phyloP scores from a whole-genome alignment of 2,888 invertebrate genomes.

The Automeris io region DNA sequence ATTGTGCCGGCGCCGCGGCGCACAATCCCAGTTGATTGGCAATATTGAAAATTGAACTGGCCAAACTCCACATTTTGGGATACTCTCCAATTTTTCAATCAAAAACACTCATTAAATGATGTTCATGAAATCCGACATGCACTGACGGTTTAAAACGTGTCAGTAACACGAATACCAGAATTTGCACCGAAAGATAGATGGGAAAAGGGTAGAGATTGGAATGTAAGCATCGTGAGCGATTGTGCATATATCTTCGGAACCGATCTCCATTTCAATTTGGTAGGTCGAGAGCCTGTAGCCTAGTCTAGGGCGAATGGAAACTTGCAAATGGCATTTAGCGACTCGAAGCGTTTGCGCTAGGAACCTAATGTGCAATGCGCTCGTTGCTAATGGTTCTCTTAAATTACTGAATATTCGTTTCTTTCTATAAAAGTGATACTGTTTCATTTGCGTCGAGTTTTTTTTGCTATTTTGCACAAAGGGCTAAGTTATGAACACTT shows the following conservation, averaged over 20 bases:
- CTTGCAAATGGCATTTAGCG: slow-evolving; percentile 65
- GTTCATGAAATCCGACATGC: slow-evolving; percentile 38
- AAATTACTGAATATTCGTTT: no score
- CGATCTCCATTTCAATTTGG: slow-evolving; percentile 60
- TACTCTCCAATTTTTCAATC: slow-evolving; percentile 47
- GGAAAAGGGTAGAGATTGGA: slow-evolving; percentile 28
- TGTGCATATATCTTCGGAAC: slow-evolving; percentile 53
- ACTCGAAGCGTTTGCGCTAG: slow-evolving; percentile 32
- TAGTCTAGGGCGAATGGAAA: slow-evolving; percentile 44
- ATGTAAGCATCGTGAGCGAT: slow-evolving; percentile 38
- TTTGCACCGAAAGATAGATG: slow-evolving; percentile 22
- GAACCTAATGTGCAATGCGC: slow-evolving; percentile 41
- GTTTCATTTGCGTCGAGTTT: no score
- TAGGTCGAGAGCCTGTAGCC: slow-evolving; percentile 45
- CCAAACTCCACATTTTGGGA: slow-evolving; percentile 44
- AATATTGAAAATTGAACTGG: slow-evolving; percentile 56
- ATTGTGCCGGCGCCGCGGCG: slow-evolving; percentile 38
- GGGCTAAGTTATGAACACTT: no score
- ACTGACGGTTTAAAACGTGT: slow-evolving; percentile 23
- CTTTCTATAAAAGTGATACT: no score
- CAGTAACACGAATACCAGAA: slow-evolving; percentile 25
- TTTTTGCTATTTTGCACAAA: no score
- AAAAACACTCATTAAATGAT: slow-evolving; percentile 32
- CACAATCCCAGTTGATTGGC: slow-evolving; percentile 52
- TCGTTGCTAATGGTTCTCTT: no score